These are phyloP conservation scores for Sparus aurata DNA, from an alignment of 2,797 vertebrate species.

Conservation along the genomic window DNA sequence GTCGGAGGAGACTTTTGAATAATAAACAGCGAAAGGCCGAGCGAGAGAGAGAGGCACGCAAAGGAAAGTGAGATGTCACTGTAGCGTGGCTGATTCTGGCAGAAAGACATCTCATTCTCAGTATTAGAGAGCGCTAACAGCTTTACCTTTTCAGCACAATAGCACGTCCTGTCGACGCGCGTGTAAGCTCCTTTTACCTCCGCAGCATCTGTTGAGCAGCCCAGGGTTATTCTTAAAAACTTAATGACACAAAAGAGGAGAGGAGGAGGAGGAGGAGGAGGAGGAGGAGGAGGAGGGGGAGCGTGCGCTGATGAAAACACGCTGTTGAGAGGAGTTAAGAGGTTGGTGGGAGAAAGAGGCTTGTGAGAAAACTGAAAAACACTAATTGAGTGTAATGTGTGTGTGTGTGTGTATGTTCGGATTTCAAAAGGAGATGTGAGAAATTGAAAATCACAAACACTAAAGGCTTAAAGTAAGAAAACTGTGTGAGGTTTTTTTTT, in stretches of 20 bases:
- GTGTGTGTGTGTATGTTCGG: slow-evolving; percentile 10
- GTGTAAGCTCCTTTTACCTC: slow-evolving; percentile 64
- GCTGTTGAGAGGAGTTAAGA: slow-evolving; percentile 38
- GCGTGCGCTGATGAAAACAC: slow-evolving; percentile 52
- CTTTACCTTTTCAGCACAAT: slow-evolving; percentile 54
- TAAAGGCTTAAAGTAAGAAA: not conserved
- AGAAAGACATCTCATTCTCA: slow-evolving; percentile 36
- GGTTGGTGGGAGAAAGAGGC: slow-evolving; percentile 29
- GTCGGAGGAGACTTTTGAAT: slow-evolving; percentile 24
- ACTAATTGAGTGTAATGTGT: slow-evolving; percentile 34
- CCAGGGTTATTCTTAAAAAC: slow-evolving; percentile 82
- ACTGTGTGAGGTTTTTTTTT: not conserved
- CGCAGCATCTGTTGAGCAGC: slow-evolving; percentile 78
- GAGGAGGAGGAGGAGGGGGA: not conserved
- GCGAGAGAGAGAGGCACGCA: slow-evolving; percentile 9
- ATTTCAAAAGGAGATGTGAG: slow-evolving; percentile 35
- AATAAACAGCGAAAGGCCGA: slow-evolving; percentile 2
- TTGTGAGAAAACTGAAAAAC: slow-evolving; percentile 21
- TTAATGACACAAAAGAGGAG: slow-evolving; percentile 77
- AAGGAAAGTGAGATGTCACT: slow-evolving; percentile 47
- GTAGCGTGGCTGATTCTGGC: slow-evolving; percentile 19
- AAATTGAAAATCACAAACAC: slow-evolving; percentile 22
- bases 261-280: slow-evolving; percentile 40
- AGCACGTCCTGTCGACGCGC: slow-evolving; percentile 41
- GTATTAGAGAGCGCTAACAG: slow-evolving; percentile 55